A percentile compares a stretch with the other conserved stretches of the same genome.
Conservation (phyloP, 2,113 vertebrate genomes). For the Origma solitaria region DNA sequence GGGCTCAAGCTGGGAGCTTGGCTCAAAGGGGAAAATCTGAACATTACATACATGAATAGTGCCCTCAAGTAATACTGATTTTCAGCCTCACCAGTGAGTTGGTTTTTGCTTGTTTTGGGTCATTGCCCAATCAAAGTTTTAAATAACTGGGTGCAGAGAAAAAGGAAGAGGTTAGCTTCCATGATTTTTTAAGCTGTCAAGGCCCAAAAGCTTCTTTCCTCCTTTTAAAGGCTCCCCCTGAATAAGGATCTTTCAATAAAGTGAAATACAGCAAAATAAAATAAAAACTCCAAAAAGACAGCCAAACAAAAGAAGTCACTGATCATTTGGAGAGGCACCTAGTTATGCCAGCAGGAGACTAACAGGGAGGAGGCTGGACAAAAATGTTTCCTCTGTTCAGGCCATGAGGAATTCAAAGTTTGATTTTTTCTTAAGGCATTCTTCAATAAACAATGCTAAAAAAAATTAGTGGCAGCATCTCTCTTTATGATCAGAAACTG, state of each 20-base stretch:
- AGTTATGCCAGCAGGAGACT: not conserved
- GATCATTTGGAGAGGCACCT: not conserved
- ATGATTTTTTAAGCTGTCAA: not conserved
- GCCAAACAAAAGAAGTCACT: not conserved
- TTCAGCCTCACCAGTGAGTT: not conserved
- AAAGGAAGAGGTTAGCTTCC: not conserved
- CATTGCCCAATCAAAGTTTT: not conserved
- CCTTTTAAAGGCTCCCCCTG: not conserved
- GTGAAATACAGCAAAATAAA: not conserved
- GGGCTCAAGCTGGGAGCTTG: not conserved
- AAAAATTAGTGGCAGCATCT: not conserved
- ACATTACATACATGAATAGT: fast-evolving
- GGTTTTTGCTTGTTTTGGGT: not conserved
- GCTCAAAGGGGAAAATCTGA: not conserved
- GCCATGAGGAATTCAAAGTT: not conserved
- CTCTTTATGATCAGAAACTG: not conserved
- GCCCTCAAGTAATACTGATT: not conserved
- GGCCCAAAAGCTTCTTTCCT: not conserved
- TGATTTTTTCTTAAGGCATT: not conserved
- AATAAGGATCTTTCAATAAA: not conserved
- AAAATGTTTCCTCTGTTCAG: not conserved
- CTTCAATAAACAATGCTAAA: not conserved
- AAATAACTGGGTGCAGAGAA: not conserved
- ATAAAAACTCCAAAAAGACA: not conserved
- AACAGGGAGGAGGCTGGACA: not conserved